Conservation (phyloP, 2,113 vertebrate genomes). For the Takifugu bimaculatus region DNA sequence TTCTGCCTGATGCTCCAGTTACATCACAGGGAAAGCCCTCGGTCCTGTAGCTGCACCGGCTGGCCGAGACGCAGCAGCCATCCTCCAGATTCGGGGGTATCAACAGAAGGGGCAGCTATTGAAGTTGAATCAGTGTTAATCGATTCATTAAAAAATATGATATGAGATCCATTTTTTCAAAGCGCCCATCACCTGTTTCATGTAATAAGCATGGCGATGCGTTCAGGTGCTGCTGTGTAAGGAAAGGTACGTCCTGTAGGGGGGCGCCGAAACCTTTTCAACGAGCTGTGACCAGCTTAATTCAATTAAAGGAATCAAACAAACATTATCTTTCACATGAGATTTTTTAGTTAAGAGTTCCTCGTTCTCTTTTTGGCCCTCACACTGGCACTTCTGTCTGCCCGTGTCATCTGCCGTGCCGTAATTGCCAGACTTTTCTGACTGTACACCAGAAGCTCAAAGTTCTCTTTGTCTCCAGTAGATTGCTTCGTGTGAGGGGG, state of each 20-base stretch:
- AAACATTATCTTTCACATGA: constrained; percentile 9
- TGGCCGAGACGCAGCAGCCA: constrained; percentile 20
- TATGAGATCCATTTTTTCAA: too few relatives aligned
- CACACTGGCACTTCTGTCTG: constrained; percentile 11
- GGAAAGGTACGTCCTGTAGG: constrained; percentile 62
- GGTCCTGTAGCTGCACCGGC: constrained; percentile 52
- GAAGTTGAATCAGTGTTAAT: background rate
- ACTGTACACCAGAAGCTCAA: constrained; percentile 61
- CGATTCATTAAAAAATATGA: too few relatives aligned
- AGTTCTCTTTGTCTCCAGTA: constrained; percentile 64
- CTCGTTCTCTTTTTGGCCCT: constrained; percentile 5
- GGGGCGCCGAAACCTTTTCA: constrained; percentile 58
- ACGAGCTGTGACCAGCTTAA: background rate
- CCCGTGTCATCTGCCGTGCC: constrained; percentile 19
- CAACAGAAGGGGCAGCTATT: constrained; percentile 6
- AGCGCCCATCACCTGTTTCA: constrained; percentile 1
- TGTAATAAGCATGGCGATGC: constrained; percentile 13
- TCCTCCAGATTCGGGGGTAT: too few relatives aligned
- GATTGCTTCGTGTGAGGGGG: constrained; percentile 51
- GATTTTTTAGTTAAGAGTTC: constrained; percentile 22
- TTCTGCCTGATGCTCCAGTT: constrained; percentile 70
- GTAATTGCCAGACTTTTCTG: constrained; percentile 37
- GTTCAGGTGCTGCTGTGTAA: constrained; percentile 31
- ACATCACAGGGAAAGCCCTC: constrained; percentile 65
- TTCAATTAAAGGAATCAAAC: constrained; percentile 5